A percentile compares a stretch with the other conserved stretches of the same genome.
Conservation (phyloP, 2,888 invertebrate species). For the Synanthedon myopaeformis region DNA sequence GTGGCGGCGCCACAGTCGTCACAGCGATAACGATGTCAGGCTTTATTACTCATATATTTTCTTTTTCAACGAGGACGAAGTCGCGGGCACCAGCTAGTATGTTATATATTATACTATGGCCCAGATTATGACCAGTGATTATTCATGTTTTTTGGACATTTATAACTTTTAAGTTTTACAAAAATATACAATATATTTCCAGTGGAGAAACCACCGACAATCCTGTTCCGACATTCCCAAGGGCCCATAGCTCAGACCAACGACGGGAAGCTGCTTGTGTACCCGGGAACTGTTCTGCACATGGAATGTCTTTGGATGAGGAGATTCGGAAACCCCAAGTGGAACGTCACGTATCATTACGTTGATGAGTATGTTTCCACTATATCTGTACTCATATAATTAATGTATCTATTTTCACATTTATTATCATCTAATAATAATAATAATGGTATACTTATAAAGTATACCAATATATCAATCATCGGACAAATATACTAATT, state of each 20-base stretch:
- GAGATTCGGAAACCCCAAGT: slow-evolving; percentile 86
- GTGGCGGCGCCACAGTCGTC: too few species aligned
- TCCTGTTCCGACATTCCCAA: slow-evolving; percentile 82
- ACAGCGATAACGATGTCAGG: too few species aligned
- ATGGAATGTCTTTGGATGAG: slow-evolving; percentile 92
- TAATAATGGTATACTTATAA: too few species aligned
- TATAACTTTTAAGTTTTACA: too few species aligned
- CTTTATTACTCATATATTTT: too few species aligned
- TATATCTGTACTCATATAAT: too few species aligned
- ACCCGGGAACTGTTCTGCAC: slow-evolving; percentile 86
- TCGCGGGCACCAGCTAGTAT: too few species aligned
- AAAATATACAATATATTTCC: slow-evolving; percentile 2
- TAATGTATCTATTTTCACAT: too few species aligned
- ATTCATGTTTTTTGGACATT: too few species aligned
- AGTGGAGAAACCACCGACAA: slow-evolving; percentile 90
- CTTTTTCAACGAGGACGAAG: too few species aligned
- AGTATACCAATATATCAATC: too few species aligned
- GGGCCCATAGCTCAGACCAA: slow-evolving; percentile 90
- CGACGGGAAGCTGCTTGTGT: slow-evolving; percentile 86
- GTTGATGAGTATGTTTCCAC: slow-evolving; percentile 45
- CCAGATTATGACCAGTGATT: background rate
- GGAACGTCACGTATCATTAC: slow-evolving; percentile 79
- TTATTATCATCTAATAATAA: too few species aligned
- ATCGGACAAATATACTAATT: background rate
- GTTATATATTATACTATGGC: background rate